Percentiles rank a stretch among this genome's conserved stretches.
These are phyloP conservation scores for Pandemis cinnamomeana DNA, from an alignment of 2,888 invertebrate species.

Conservation along the genomic window DNA sequence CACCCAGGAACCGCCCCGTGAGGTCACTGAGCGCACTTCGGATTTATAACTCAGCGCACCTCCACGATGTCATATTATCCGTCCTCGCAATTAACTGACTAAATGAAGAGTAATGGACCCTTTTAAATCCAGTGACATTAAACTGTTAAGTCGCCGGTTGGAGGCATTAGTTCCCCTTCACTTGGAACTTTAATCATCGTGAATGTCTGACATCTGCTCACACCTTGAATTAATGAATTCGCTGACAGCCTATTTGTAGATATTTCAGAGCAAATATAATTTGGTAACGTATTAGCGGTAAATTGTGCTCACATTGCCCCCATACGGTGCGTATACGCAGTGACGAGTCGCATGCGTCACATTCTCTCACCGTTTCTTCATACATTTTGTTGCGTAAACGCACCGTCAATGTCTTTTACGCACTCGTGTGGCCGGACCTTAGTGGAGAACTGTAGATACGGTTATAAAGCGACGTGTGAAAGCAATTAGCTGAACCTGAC, in stretches of 20 bases:
- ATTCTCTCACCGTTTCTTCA: too few relatives aligned
- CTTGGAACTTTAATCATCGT: neutral
- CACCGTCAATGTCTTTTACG: too few relatives aligned
- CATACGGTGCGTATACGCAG: neutral
- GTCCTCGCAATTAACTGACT: constrained; percentile 43
- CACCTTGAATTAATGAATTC: constrained; percentile 21
- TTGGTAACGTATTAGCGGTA: constrained; percentile 10
- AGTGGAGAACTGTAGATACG: neutral
- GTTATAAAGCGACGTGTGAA: too few relatives aligned
- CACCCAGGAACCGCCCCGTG: neutral
- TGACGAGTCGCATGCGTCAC: too few relatives aligned
- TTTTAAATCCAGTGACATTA: constrained; percentile 38
- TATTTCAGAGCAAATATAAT: constrained; percentile 20
- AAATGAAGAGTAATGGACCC: constrained; percentile 50
- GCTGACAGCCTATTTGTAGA: neutral
- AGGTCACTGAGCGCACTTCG: neutral
- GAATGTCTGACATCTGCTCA: constrained; percentile 10
- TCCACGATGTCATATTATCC: constrained; percentile 26
- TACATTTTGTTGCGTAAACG: too few relatives aligned
- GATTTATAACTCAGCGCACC: constrained; percentile 21
- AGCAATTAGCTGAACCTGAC: too few relatives aligned
- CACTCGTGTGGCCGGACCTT: too few relatives aligned
- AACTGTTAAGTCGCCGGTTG: constrained; percentile 30
- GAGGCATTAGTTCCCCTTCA: constrained; percentile 18
- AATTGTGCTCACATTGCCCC: neutral